Conservation (phyloP, 2,888 invertebrate species). For the Hemithea aestivaria region DNA sequence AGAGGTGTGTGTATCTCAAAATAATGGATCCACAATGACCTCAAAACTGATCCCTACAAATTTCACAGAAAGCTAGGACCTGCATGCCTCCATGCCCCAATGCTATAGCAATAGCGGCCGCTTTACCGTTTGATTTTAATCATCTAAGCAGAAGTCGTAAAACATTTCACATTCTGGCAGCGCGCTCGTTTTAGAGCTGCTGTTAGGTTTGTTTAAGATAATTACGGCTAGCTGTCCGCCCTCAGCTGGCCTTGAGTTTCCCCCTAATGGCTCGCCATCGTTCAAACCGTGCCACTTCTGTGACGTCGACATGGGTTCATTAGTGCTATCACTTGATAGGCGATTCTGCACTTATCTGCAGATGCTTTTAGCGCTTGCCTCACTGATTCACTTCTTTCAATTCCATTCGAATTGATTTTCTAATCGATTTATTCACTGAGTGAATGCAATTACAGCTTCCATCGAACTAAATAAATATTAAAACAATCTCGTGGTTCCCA, state of each 20-base stretch:
- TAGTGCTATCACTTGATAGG: conserved; percentile 65
- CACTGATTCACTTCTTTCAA: conserved; percentile 47
- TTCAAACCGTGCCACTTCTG: conserved; percentile 63
- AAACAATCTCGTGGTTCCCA: conserved; percentile 4
- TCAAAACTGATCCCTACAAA: too few species aligned
- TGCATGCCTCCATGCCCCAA: too few species aligned
- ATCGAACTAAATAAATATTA: conserved; percentile 15
- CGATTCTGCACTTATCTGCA: conserved; percentile 63
- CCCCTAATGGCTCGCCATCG: conserved; percentile 60
- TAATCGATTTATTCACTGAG: conserved; percentile 37
- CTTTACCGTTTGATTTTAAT: too few species aligned
- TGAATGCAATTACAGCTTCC: conserved; percentile 27
- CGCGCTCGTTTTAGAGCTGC: too few species aligned
- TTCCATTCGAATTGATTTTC: conserved; percentile 43
- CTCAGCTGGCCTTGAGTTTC: conserved; percentile 56
- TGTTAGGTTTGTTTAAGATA: conserved; percentile 58
- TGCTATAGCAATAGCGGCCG: too few species aligned
- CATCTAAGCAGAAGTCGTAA: too few species aligned
- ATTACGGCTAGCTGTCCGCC: conserved; percentile 64
- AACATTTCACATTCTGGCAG: too few species aligned
- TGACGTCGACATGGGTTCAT: conserved; percentile 73
- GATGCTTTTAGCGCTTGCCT: conserved; percentile 69
- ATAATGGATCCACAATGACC: too few species aligned
- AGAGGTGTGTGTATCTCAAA: too few species aligned
- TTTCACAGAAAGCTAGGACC: too few species aligned